Evolutionary conservation across 2,113 vertebrate species (phyloP).

Genomic region (Galeopterus variegatus): DNA sequence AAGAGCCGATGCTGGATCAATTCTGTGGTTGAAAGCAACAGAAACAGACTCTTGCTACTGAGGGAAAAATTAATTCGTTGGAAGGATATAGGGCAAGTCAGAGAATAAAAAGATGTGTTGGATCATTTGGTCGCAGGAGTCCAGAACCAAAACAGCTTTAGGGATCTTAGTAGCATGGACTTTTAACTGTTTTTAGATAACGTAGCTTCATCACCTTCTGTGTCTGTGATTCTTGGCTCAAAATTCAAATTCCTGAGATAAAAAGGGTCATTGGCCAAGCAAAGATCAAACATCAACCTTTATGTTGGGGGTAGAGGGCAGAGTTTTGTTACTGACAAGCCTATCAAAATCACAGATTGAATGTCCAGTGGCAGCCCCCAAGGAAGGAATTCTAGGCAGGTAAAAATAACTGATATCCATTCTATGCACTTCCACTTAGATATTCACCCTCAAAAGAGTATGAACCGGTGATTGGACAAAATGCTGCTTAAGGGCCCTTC

Average conservation of each 20-base stretch:
- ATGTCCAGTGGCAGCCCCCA: not conserved
- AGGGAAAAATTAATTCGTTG: not conserved
- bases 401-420: not conserved
- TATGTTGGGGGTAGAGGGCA: not conserved
- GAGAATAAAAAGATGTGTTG: slow-evolving; percentile 7
- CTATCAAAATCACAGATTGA: not conserved
- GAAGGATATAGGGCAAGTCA: not conserved
- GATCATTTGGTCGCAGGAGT: not conserved
- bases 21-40: slow-evolving; percentile 46
- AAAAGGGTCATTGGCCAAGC: not conserved
- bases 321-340: not conserved
- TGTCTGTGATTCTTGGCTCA: not conserved
- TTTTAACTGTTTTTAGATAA: not conserved
- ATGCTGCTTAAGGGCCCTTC: not conserved
- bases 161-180: not conserved
- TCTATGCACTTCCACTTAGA: not conserved
- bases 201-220: not conserved
- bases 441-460: not conserved
- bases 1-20: not conserved
- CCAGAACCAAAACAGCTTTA: not conserved
- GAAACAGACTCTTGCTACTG: not conserved
- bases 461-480: not conserved
- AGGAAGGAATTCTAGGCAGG: slow-evolving; percentile 18
- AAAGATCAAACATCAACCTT: slow-evolving; percentile 32
- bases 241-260: not conserved